Conservation (phyloP, 2,113 vertebrate genomes). For the Campylomormyrus numenius region DNA sequence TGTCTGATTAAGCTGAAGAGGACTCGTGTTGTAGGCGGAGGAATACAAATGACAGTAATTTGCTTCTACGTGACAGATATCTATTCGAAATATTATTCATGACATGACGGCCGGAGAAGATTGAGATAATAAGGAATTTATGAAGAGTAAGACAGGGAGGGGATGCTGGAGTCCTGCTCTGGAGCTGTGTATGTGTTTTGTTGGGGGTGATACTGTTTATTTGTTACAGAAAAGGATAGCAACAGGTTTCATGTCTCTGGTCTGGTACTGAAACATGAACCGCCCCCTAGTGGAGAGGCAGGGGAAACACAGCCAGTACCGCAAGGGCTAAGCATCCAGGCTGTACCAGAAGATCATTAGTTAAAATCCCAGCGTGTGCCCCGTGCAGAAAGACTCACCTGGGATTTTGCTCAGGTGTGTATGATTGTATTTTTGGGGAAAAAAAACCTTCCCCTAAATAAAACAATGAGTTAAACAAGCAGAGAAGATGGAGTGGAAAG, state of each 20-base stretch:
- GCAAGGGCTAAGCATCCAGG: background rate
- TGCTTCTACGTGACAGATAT: conserved; percentile 36
- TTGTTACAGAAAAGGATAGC: background rate
- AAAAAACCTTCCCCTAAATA: background rate
- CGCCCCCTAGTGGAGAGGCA: background rate
- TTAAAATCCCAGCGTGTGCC: background rate
- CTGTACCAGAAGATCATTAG: background rate
- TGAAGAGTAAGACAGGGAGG: conserved; percentile 30
- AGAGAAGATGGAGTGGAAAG: background rate
- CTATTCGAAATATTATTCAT: conserved; percentile 32
- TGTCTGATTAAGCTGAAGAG: conserved; percentile 29
- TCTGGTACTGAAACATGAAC: background rate
- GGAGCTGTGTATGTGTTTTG: background rate
- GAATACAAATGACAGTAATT: conserved; percentile 45
- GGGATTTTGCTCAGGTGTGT: background rate
- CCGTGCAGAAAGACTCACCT: background rate
- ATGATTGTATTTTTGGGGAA: background rate
- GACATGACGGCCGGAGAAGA: conserved; percentile 19
- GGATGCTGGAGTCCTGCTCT: background rate
- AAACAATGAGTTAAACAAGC: background rate
- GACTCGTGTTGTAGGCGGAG: background rate
- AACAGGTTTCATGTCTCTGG: background rate
- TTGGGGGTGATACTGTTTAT: background rate
- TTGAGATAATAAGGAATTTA: conserved; percentile 21
- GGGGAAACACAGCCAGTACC: too few species aligned